phyloP scores from a whole-genome alignment of 1,140 invertebrate genomes.

The Lepidurus couesii region DNA sequence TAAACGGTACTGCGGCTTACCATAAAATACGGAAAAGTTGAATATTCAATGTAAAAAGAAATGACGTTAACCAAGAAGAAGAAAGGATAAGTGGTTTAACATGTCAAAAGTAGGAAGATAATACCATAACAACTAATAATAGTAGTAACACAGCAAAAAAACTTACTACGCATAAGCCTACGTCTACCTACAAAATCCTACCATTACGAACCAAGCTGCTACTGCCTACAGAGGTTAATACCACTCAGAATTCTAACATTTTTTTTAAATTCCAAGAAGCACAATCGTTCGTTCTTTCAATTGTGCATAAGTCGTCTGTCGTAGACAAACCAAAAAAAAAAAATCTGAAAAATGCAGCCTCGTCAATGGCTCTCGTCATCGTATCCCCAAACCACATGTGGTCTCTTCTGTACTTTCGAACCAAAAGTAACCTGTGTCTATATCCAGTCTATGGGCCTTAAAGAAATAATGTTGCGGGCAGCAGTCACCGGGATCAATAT shows the following conservation, averaged over 20 bases:
- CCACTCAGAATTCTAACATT: not conserved
- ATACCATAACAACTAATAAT: slow-evolving; percentile 4
- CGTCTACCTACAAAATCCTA: not conserved
- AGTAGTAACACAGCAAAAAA: not conserved
- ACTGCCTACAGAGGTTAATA: not conserved
- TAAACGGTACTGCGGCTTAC: not conserved
- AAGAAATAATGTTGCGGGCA: not conserved
- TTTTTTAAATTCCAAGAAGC: not conserved
- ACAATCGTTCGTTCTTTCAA: slow-evolving; percentile 11
- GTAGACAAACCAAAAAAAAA: not conserved
- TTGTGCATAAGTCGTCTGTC: slow-evolving; percentile 11
- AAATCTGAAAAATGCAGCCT: slow-evolving; percentile 1
- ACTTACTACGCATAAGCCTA: slow-evolving; percentile 5
- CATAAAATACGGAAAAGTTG: not conserved
- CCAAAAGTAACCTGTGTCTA: not conserved
- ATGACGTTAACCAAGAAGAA: not conserved
- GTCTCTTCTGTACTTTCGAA: not conserved
- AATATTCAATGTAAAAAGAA: not conserved
- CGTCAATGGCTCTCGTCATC: not conserved
- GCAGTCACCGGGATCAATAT: slow-evolving; percentile 8
- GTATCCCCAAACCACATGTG: not conserved
- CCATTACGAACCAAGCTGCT: not conserved
- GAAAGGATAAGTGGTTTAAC: not conserved
- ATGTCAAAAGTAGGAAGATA: not conserved
- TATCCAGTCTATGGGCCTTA: not conserved